A percentile compares a stretch with the other conserved stretches of the same genome.
Evolutionary conservation across 2,797 vertebrate genomes (phyloP).

Genomic region (Syngnathus rostellatus): DNA sequence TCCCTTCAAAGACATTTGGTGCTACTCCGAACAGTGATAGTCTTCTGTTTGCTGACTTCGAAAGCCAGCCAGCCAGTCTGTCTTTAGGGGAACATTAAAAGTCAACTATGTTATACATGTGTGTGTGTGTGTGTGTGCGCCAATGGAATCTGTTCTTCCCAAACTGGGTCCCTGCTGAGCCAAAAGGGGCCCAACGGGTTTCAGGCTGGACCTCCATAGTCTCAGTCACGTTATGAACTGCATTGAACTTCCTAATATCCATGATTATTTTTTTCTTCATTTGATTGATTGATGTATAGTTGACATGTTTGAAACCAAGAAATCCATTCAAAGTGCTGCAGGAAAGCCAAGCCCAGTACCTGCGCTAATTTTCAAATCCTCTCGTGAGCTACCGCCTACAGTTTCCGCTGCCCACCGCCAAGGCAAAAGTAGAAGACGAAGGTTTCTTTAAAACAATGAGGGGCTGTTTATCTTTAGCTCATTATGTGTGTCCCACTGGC

Average conservation of each 20-base stretch:
- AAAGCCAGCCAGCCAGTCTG: neutral
- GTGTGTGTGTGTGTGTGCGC: neutral
- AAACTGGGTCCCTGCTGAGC: conserved; percentile 60
- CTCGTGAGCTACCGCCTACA: conserved; percentile 19
- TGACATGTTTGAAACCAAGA: too few relatives aligned
- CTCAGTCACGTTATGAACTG: conserved; percentile 31
- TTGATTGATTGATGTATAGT: too few relatives aligned
- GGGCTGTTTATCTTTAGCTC: conserved; percentile 59
- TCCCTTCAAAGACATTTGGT: neutral
- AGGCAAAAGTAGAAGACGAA: conserved; percentile 19
- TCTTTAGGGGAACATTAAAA: conserved; percentile 2
- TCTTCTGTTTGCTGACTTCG: conserved; percentile 1
- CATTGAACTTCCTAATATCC: neutral
- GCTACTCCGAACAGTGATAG: neutral
- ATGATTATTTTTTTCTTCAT: too few relatives aligned
- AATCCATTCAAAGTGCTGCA: neutral
- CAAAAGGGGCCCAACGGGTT: conserved; percentile 61
- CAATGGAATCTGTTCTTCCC: conserved; percentile 40
- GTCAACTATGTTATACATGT: neutral
- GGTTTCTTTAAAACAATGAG: conserved; percentile 48
- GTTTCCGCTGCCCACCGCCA: neutral
- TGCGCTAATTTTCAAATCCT: conserved; percentile 33
- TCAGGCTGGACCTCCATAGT: conserved; percentile 39
- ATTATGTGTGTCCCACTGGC: conserved; percentile 52
- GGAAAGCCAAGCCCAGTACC: conserved; percentile 16